Conservation (phyloP, 1,140 invertebrate genomes). For the Drosophila nigrodunni region DNA sequence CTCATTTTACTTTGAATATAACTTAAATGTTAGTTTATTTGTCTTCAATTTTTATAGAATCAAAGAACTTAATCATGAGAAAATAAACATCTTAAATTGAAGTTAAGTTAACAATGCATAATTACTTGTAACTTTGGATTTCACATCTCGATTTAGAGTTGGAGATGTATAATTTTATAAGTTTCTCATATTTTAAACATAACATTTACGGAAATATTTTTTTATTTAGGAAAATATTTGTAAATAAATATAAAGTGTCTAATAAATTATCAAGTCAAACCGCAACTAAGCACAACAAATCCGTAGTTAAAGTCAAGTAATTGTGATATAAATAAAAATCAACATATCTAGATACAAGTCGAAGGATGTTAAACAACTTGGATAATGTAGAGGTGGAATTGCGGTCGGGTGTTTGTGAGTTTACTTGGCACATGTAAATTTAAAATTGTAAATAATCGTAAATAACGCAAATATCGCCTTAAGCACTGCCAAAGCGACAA, state of each 20-base stretch:
- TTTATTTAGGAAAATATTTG: not conserved
- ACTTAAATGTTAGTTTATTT: too few relatives aligned
- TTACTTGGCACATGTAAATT: constrained; percentile 72
- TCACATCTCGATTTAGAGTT: too few relatives aligned
- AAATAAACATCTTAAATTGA: too few relatives aligned
- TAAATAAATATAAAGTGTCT: not conserved
- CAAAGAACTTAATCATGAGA: too few relatives aligned
- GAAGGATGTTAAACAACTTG: constrained; percentile 52
- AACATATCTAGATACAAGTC: constrained; percentile 77
- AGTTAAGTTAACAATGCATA: too few relatives aligned
- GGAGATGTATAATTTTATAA: too few relatives aligned
- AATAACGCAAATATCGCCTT: constrained; percentile 82
- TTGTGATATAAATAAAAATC: constrained; percentile 77
- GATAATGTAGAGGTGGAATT: constrained; percentile 5
- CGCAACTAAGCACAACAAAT: constrained; percentile 46
- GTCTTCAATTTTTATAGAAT: too few relatives aligned
- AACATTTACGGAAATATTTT: too few relatives aligned
- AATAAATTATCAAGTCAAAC: constrained; percentile 21
- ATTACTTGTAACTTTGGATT: too few relatives aligned
- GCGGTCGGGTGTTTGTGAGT: constrained; percentile 4
- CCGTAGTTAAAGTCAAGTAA: constrained; percentile 63
- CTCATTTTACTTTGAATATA: too few relatives aligned
- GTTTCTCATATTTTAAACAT: too few relatives aligned
- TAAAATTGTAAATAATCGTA: constrained; percentile 83
- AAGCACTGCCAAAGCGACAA: constrained; percentile 70